Percentiles rank a stretch among this genome's conserved stretches.
phyloP scores from a whole-genome alignment of 2,888 invertebrate species.

The Drosophila picticornis region DNA sequence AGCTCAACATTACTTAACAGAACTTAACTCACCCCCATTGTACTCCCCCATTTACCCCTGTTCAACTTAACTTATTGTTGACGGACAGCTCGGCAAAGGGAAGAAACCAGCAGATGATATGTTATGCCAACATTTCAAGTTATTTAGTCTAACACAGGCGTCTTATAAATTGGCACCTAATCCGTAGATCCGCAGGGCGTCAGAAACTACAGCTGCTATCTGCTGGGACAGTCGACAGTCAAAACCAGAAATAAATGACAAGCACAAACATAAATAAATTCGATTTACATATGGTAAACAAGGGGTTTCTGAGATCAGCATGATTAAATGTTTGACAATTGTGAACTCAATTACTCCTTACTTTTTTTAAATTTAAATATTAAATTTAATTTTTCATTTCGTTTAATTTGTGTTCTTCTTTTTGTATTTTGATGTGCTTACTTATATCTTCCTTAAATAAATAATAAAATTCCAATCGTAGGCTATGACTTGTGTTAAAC shows the following conservation, averaged over 20 bases:
- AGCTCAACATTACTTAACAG: slow-evolving; percentile 24
- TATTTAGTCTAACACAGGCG: slow-evolving; percentile 47
- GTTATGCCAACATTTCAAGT: slow-evolving; percentile 24
- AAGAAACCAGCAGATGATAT: background rate
- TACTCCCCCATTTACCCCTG: background rate
- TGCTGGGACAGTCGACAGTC: background rate
- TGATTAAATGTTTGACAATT: background rate
- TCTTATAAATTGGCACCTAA: slow-evolving; percentile 48
- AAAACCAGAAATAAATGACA: background rate
- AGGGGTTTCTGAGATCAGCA: background rate
- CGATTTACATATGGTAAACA: background rate
- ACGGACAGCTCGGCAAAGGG: slow-evolving; percentile 30
- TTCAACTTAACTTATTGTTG: slow-evolving; percentile 17
- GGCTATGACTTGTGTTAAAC: background rate
- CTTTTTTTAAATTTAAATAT: background rate
- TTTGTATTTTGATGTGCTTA: background rate
- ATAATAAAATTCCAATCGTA: background rate
- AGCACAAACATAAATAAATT: background rate
- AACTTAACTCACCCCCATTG: slow-evolving; percentile 9
- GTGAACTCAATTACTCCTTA: background rate
- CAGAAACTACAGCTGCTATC: background rate
- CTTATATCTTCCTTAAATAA: background rate
- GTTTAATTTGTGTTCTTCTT: background rate
- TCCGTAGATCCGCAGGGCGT: slow-evolving; percentile 1
- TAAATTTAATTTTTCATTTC: background rate